Evolutionary conservation across 2,113 vertebrate species (phyloP).

Genomic region (Tretioscincus oriximinensis): DNA sequence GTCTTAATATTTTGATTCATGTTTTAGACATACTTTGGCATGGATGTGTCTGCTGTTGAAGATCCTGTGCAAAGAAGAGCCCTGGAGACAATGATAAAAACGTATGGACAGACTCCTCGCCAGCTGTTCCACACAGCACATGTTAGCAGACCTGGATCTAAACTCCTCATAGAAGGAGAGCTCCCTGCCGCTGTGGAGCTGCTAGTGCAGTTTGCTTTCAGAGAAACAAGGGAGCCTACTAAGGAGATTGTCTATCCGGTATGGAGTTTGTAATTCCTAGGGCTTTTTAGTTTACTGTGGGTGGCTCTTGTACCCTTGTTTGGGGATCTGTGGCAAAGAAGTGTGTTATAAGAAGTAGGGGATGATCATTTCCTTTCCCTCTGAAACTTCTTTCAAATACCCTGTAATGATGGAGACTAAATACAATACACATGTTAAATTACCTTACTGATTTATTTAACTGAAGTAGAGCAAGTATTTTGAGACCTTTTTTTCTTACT

Average conservation of each 20-base stretch:
- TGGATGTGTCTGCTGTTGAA: conserved; percentile 97
- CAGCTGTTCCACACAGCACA: conserved; percentile 91
- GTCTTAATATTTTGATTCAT: not conserved
- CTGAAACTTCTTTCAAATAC: not conserved
- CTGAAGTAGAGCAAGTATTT: not conserved
- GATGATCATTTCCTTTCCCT: too few relatives aligned
- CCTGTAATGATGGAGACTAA: not conserved
- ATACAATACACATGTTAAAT: not conserved
- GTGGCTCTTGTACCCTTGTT: not conserved
- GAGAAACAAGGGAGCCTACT: conserved; percentile 86
- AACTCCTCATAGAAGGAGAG: conserved; percentile 89
- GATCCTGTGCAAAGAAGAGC: conserved; percentile 96
- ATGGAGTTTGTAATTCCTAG: conserved; percentile 52
- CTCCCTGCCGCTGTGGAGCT: conserved; percentile 94
- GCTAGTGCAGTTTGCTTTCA: conserved; percentile 94
- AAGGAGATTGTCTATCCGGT: conserved; percentile 90
- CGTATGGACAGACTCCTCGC: conserved; percentile 93
- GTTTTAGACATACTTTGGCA: conserved; percentile 93
- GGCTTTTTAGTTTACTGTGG: not conserved
- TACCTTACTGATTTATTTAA: not conserved
- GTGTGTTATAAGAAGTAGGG: not conserved
- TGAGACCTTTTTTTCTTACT: not conserved
- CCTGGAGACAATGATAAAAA: conserved; percentile 98
- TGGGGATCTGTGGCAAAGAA: not conserved
- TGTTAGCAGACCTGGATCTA: conserved; percentile 80